Percentiles rank a stretch among this genome's conserved stretches.
These are phyloP conservation scores for Folsomia manolachei DNA, from an alignment of 2,888 invertebrate species.

Conservation along the genomic window DNA sequence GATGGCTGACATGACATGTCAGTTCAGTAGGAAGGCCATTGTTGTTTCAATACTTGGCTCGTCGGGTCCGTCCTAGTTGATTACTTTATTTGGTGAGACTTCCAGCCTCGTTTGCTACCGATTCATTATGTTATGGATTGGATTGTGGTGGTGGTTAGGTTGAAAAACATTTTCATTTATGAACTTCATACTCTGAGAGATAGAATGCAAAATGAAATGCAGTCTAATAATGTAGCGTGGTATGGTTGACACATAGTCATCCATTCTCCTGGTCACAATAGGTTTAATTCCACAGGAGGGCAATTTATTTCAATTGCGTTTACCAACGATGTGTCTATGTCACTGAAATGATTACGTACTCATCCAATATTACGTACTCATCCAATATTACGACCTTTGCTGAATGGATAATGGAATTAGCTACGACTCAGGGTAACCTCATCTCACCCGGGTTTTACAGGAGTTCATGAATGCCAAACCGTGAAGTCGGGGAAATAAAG, in stretches of 20 bases:
- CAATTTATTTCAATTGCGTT: not conserved
- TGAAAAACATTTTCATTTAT: not conserved
- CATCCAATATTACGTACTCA: not conserved
- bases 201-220: not conserved
- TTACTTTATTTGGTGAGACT: conserved; percentile 3
- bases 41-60: not conserved
- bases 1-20: conserved; percentile 4
- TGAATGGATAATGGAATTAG: not conserved
- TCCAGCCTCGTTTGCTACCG: not conserved
- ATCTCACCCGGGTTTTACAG: too few relatives aligned
- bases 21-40: not conserved
- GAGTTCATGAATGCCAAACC: not conserved
- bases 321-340: not conserved
- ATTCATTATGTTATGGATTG: not conserved
- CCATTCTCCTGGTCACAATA: not conserved
- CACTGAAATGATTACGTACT: not conserved
- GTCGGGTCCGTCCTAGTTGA: not conserved
- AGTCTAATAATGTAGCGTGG: not conserved
- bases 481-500: not conserved
- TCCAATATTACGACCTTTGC: not conserved
- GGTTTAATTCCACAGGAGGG: not conserved
- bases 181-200: too few relatives aligned
- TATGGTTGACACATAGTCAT: not conserved
- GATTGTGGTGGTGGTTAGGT: not conserved
- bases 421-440: not conserved